Evolutionary conservation across 2,797 vertebrate species (phyloP).

Genomic region (Cheirogaleus major): DNA sequence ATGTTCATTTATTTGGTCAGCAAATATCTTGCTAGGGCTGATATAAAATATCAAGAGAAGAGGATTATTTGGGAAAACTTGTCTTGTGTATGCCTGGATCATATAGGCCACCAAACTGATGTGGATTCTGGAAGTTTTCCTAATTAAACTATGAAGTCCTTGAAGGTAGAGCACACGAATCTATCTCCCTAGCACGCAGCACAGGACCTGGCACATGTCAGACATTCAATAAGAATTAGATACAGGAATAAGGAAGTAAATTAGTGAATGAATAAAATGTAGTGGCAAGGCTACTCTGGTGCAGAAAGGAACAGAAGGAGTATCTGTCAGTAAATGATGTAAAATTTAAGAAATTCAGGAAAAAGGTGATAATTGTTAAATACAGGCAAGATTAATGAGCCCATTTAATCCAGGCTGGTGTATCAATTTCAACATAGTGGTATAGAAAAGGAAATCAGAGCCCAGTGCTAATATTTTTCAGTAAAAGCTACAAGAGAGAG

Average conservation of each 20-base stretch:
- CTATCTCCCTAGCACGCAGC: background rate
- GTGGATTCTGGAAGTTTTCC: background rate
- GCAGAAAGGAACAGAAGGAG: background rate
- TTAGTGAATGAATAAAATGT: background rate
- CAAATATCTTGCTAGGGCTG: background rate
- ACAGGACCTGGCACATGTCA: background rate
- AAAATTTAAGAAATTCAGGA: background rate
- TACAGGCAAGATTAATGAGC: background rate
- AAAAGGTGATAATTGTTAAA: background rate
- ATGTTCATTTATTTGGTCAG: background rate
- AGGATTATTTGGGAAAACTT: background rate
- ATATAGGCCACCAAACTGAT: background rate
- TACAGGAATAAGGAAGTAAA: slow-evolving; percentile 26
- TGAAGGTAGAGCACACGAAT: background rate
- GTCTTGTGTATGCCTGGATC: background rate
- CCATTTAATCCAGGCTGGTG: background rate
- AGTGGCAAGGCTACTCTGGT: background rate
- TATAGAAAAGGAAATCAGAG: background rate
- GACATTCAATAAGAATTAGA: slow-evolving; percentile 27
- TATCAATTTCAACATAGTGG: background rate
- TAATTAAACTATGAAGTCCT: background rate
- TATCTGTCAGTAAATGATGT: background rate
- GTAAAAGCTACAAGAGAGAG: background rate
- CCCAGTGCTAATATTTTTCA: slow-evolving; percentile 2
- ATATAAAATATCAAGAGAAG: background rate